Evolutionary conservation across 2,113 vertebrate species (phyloP).

Genomic region (Jaculus jaculus): DNA sequence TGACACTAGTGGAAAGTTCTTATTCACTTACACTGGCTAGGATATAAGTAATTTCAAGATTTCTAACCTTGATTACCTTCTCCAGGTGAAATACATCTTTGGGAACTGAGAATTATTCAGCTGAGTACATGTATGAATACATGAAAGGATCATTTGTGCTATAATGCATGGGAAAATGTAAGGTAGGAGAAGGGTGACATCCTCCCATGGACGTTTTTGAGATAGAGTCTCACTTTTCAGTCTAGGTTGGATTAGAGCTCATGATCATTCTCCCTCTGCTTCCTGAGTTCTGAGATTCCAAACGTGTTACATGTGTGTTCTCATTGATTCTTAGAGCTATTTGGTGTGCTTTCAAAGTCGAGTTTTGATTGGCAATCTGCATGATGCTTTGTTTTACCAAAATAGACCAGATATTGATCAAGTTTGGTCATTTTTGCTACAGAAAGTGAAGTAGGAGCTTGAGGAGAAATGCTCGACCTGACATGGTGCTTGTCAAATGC

Average conservation of each 20-base stretch:
- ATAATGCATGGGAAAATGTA: neutral
- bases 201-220: too few species aligned
- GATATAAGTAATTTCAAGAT: neutral
- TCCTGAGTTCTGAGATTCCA: too few species aligned
- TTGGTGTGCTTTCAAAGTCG: neutral
- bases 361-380: neutral
- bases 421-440: neutral
- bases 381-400: neutral
- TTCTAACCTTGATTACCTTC: neutral
- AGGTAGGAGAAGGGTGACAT: neutral
- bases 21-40: neutral
- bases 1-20: neutral
- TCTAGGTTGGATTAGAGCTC: too few species aligned
- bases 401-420: neutral
- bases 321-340: neutral
- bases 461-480: conserved; percentile 1
- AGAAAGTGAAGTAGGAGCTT: neutral
- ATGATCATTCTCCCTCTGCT: neutral
- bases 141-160: neutral
- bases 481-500: neutral
- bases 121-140: neutral
- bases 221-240: too few species aligned
- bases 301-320: too few species aligned
- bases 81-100: neutral
- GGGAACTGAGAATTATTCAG: neutral